These are phyloP conservation scores for Prinia subflava DNA, from an alignment of 2,113 vertebrate genomes.

Conservation along the genomic window DNA sequence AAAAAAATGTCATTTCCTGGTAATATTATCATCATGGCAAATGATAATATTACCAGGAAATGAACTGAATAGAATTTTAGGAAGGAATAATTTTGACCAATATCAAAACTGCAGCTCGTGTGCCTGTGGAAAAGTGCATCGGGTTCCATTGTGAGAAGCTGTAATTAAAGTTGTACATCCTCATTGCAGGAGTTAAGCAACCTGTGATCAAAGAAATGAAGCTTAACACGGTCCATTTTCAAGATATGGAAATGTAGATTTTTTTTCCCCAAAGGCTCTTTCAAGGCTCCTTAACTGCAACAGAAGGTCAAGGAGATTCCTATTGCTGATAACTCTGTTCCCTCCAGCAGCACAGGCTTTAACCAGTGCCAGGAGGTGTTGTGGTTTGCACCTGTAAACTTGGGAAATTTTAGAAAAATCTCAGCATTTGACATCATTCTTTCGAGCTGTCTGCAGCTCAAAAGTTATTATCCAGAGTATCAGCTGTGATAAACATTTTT, in stretches of 20 bases:
- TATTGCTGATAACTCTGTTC: neutral
- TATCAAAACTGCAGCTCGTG: rapidly evolving
- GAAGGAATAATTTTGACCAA: neutral
- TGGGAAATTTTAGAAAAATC: neutral
- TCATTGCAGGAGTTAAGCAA: neutral
- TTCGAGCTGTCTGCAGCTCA: neutral
- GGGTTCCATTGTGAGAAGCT: neutral
- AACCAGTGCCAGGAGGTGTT: neutral
- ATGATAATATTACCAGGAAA: neutral
- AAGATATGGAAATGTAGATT: neutral
- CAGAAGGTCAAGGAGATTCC: neutral
- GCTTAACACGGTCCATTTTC: neutral
- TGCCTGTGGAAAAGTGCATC: neutral
- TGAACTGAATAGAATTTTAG: neutral
- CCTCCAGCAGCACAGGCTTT: neutral
- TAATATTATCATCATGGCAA: too few species aligned
- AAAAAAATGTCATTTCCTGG: neutral
- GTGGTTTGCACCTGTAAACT: neutral
- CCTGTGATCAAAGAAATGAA: neutral
- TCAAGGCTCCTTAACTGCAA: neutral
- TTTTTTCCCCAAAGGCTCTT: neutral
- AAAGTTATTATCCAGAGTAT: neutral
- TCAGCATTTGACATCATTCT: neutral
- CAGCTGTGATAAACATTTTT: neutral
- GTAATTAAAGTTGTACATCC: neutral